phyloP scores from a whole-genome alignment of 2,113 vertebrate species.

The Leptosomus discolor region DNA sequence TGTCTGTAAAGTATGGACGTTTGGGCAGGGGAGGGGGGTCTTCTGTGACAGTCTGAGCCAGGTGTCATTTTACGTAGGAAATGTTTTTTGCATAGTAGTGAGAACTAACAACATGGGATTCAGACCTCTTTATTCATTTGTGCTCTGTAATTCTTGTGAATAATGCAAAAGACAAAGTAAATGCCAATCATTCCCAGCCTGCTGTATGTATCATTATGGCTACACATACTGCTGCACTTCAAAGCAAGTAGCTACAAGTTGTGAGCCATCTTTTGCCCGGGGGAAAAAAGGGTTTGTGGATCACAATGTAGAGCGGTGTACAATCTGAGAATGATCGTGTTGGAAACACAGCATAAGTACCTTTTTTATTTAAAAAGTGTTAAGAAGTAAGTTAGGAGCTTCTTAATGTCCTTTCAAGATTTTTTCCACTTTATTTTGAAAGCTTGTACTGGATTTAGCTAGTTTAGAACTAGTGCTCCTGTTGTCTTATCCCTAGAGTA shows the following conservation, averaged over 20 bases:
- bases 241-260: not conserved
- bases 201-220: not conserved
- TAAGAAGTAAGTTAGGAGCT: not conserved
- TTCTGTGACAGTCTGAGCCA: not conserved
- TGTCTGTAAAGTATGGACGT: not conserved
- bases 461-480: not conserved
- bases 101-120: not conserved
- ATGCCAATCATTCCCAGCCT: not conserved
- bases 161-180: not conserved
- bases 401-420: not conserved
- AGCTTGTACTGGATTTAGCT: not conserved
- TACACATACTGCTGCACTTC: not conserved
- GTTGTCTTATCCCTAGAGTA: not conserved
- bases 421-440: not conserved
- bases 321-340: fast-evolving
- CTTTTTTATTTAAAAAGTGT: not conserved
- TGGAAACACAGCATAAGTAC: not conserved
- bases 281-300: not conserved
- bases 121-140: not conserved
- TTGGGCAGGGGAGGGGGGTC: not conserved
- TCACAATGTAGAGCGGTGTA: not conserved
- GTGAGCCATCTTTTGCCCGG: not conserved
- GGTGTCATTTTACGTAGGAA: not conserved
- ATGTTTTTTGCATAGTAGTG: not conserved
- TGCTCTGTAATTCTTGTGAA: not conserved